Base-by-base conservation (phyloP, 2,888 invertebrate species). In the Hirtodrosophila histrioides region DNA sequence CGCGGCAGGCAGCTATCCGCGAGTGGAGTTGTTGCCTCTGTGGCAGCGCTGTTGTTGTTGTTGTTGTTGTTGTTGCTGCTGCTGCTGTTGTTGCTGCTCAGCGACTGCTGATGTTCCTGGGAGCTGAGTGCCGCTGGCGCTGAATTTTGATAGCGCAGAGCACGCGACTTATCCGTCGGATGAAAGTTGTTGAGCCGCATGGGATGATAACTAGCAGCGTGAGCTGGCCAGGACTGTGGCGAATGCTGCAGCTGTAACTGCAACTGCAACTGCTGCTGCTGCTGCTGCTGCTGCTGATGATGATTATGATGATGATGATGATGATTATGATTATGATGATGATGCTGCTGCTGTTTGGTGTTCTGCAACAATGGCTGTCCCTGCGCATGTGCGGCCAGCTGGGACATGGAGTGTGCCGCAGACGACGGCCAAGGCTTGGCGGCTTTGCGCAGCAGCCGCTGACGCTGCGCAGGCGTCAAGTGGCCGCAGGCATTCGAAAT, bases 381-480 rank as follows among this genome's bases (percentile, higher is more conserved):
- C 90, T 96, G 96, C 4, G 96, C 95, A 91, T 97, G 96, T 88
- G 95, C 95, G 10, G 96, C 96, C 70, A 97, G 92, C 82, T 95
- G 94, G 8, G 96, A 94, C 70, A 96, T 93, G 10, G 86, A 62
- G 45, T 73, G 78, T 0, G 64, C 54, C 0, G 40, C 54, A 23
- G 70, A 17, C 2, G 68, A 44, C 6, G 81, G 74, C 39, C 83
- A 58, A 31, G 65, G 55, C 24, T 66, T 74, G 46, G 58, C 75
- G 0, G 76, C 64, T 62, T 86, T 88, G 40, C 90, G 87, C 44
- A 89, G 74, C 56, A 89, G 48, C n/a, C 92, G 83, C 73, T 93
- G 93, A 70, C 93, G 88, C 64, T 90, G 90, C 0, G 75, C 75
- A 0, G 84, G 78, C 4, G 86, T 78, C 46, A 89, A 17, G 48